These are phyloP conservation scores for Brachionus rubens DNA, from an alignment of 1,140 invertebrate species.

Conservation along the genomic window DNA sequence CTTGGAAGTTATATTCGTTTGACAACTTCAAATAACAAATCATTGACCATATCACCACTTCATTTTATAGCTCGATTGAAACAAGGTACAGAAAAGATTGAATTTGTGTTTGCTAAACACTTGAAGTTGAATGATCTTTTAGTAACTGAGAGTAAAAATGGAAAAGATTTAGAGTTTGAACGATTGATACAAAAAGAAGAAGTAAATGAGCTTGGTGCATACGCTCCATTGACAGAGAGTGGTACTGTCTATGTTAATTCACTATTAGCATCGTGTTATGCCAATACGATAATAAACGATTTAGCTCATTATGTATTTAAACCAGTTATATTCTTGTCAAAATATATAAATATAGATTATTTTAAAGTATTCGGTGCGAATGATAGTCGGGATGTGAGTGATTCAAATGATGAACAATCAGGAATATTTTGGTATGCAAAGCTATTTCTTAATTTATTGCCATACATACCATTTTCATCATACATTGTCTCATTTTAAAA, in stretches of 20 bases:
- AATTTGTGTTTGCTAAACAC: slow-evolving; percentile 49
- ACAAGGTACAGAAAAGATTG: slow-evolving; percentile 9
- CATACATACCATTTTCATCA: slow-evolving; percentile 35
- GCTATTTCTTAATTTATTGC: slow-evolving; percentile 24
- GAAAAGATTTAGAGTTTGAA: slow-evolving; percentile 57
- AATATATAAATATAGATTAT: not conserved
- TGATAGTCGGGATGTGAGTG: not conserved
- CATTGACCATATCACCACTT: slow-evolving; percentile 32
- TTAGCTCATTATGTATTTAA: slow-evolving; percentile 27
- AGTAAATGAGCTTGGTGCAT: slow-evolving; percentile 70
- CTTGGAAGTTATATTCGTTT: slow-evolving; percentile 9
- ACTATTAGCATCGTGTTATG: slow-evolving; percentile 88
- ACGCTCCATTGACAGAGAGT: slow-evolving; percentile 78
- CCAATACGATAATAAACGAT: slow-evolving; percentile 54
- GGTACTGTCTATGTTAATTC: slow-evolving; percentile 86
- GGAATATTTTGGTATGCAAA: slow-evolving; percentile 40
- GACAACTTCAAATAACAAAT: not conserved
- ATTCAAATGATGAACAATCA: not conserved
- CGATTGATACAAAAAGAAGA: slow-evolving; percentile 66
- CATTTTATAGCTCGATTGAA: slow-evolving; percentile 23
- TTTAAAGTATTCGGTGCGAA: not conserved
- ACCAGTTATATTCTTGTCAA: slow-evolving; percentile 22
- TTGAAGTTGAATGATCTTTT: slow-evolving; percentile 57
- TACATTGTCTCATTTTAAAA: slow-evolving; percentile 41
- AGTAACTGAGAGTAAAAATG: slow-evolving; percentile 47